Evolutionary conservation across 2,797 vertebrate species (phyloP).

Genomic region (Botia kubotai): DNA sequence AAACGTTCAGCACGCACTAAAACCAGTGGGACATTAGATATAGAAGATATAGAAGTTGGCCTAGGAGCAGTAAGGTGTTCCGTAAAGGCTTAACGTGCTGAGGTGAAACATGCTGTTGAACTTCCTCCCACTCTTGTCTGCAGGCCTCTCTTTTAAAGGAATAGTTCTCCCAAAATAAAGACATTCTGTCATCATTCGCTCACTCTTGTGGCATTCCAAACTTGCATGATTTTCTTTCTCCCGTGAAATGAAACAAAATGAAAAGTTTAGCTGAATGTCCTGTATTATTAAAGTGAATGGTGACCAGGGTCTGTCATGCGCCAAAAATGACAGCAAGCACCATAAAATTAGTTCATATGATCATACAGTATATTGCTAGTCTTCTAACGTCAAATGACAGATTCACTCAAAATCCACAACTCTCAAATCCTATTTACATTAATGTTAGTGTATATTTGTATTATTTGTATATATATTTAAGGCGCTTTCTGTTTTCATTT

Average conservation of each 20-base stretch:
- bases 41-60: conserved; percentile 33
- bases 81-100: conserved; percentile 18
- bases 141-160: conserved; percentile 31
- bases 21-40: conserved; percentile 18
- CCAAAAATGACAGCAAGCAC: background rate
- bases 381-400: background rate
- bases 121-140: conserved; percentile 32
- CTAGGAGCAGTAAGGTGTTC: conserved; percentile 7
- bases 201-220: background rate
- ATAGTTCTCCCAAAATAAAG: background rate
- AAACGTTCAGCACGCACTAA: conserved; percentile 15
- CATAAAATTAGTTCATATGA: background rate
- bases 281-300: background rate
- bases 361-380: background rate
- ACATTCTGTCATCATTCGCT: conserved; percentile 3
- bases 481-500: background rate
- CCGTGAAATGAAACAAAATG: background rate
- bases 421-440: background rate
- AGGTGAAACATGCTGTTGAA: conserved; percentile 42
- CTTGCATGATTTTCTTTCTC: background rate
- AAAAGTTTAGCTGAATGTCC: background rate
- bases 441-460: background rate
- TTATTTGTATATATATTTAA: background rate
- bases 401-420: background rate
- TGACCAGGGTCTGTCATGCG: conserved; percentile 1